phyloP scores from a whole-genome alignment of 2,797 vertebrate genomes.

The Toxotes lorentzi region DNA sequence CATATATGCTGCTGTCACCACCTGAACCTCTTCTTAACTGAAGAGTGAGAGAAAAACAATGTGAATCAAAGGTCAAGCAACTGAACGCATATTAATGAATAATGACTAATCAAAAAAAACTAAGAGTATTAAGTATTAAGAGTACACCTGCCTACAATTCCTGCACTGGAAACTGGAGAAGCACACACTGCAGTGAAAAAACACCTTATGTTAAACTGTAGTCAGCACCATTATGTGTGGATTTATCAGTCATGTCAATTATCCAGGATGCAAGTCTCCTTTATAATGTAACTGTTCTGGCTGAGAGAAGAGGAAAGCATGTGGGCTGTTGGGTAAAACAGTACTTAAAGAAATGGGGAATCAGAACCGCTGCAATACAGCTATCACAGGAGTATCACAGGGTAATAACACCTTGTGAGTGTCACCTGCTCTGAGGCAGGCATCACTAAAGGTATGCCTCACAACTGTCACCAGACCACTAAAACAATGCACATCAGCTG shows the following conservation, averaged over 20 bases:
- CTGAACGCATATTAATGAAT: neutral
- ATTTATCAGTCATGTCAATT: neutral
- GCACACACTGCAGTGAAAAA: neutral
- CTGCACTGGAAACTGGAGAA: neutral
- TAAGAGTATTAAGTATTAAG: no score
- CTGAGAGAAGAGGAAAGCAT: neutral
- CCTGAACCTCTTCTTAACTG: neutral
- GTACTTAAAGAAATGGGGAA: neutral
- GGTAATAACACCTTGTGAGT: conserved; percentile 24
- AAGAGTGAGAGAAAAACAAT: neutral
- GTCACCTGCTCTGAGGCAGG: conserved; percentile 22
- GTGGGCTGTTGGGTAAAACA: neutral
- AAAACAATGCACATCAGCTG: conserved; percentile 28
- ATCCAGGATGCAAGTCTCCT: neutral
- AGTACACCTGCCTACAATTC: neutral
- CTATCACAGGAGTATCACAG: neutral
- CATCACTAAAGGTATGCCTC: conserved; percentile 3
- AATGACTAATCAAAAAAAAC: neutral
- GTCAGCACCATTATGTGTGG: neutral
- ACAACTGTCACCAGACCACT: conserved; percentile 2
- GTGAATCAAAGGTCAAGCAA: conserved; percentile 8
- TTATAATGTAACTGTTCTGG: neutral
- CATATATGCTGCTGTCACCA: neutral
- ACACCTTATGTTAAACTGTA: neutral
- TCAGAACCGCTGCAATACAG: neutral